Evolutionary conservation across 2,888 invertebrate species (phyloP), one percentile per base, ranked within the genome.

Genomic region (Dastarcus helophoroides): DNA sequence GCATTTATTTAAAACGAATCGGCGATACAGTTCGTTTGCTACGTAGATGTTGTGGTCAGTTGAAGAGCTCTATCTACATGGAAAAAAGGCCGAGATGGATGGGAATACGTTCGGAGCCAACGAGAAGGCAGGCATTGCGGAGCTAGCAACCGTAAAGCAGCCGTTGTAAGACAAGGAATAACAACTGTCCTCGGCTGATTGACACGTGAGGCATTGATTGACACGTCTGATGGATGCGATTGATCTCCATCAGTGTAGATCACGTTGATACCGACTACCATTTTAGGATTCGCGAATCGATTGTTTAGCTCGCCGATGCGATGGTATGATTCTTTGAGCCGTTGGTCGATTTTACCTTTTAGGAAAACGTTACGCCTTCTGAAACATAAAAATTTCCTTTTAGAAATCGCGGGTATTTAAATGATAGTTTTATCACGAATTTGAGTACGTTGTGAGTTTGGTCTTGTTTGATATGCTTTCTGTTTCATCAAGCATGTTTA

Each of bases 231-330:
- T 60, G 54, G 58, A 58, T 58, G 56, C 57, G 58, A 60, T 60
- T 54, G 60, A 60, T 60, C 54, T 52, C 56, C 58, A 61, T 61
- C 62, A 57, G 58, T 60, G 60, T 60, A 60, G 62, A 61, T 61
- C 60, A 59, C 50, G 41, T 45, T 41, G 52, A 54, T 52, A 54
- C 41, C 29, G 33, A 36, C 26, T 48, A 40, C 52, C 52, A 48
- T 52, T 52, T 53, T 50, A 35, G 50, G 50, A 40, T 40, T 43
- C 40, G 41, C 38, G 39, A 24, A 26, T 40, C 50, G 46, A 49
- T 49, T 48, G 48, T 48, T 45, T 35, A 8, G 19, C n/a, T n/a
- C n/a, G n/a, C n/a, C n/a, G n/a, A n/a, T n/a, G 6, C 19, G n/a
- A 7, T 17, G n/a, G n/a, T 7, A 7, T 7, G 19, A 17, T 17